Conservation (phyloP, 2,113 vertebrate genomes). For the Bambusicola thoracicus region DNA sequence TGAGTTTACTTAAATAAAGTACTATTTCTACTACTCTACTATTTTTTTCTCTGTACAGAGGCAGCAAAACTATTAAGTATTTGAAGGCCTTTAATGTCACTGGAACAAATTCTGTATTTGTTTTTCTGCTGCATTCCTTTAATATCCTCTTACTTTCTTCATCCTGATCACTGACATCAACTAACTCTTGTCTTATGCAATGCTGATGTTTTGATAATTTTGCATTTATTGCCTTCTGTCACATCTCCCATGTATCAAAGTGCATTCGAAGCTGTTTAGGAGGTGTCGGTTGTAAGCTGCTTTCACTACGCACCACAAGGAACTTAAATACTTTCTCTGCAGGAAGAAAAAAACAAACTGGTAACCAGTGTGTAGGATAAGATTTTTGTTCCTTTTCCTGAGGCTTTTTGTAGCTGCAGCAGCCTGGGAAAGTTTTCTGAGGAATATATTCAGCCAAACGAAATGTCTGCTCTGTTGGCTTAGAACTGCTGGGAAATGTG, state of each 20-base stretch:
- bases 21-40: neutral
- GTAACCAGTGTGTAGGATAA: neutral
- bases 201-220: constrained; percentile 53
- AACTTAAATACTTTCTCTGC: constrained; percentile 8
- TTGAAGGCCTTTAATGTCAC: neutral
- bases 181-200: constrained; percentile 26
- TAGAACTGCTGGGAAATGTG: neutral
- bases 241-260: neutral
- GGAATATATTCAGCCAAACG: neutral
- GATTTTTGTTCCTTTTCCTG: neutral
- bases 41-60: neutral
- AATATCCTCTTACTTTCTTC: constrained; percentile 6
- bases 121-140: constrained; percentile 13
- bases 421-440: neutral
- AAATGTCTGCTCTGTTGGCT: neutral
- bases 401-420: neutral
- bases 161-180: constrained; percentile 10
- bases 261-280: constrained; percentile 1
- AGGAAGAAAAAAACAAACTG: neutral
- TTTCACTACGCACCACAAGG: constrained; percentile 49
- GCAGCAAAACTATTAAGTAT: neutral
- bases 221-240: constrained; percentile 43
- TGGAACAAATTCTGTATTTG: neutral
- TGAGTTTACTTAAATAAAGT: neutral
- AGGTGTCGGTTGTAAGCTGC: constrained; percentile 20